Base-by-base conservation (phyloP, 2,113 vertebrate species). In the Salminus brasiliensis region DNA sequence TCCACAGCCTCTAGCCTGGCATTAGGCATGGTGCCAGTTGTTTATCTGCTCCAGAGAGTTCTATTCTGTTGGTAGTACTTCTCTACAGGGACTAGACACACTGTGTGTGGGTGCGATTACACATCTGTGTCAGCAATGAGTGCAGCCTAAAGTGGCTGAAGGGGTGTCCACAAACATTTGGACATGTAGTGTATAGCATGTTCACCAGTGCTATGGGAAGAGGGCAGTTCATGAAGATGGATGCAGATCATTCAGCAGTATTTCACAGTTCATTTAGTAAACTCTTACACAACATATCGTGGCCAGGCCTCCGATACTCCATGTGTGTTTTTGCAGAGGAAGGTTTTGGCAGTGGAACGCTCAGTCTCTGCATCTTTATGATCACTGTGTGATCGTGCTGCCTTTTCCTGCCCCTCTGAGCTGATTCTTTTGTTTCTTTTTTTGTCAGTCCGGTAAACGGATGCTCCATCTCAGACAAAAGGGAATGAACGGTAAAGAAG, bases 271-370 rank as follows among this genome's bases (percentile, higher is more conserved):
- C 9, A 63, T 63, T n/a, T n/a, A n/a, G n/a, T n/a, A n/a, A n/a
- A n/a, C n/a, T n/a, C n/a, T n/a, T n/a, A n/a, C n/a, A n/a, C n/a
- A n/a, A n/a, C n/a, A n/a, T n/a, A n/a, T n/a, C n/a, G n/a, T n/a
- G n/a, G n/a, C n/a, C n/a, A n/a, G n/a, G n/a, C n/a, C n/a, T n/a
- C n/a, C n/a, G n/a, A n/a, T n/a, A n/a, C n/a, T n/a, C n/a, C 68
- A 90, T 88, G 89, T 90, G 86, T 92, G 91, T 92, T 91, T 89
- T 92, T 92, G 90, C 93, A n/a, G n/a, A n/a, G n/a, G n/a, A n/a
- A n/a, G n/a, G n/a, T n/a, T n/a, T n/a, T n/a, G n/a, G n/a, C n/a
- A n/a, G n/a, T n/a, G n/a, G n/a, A n/a, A n/a, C n/a, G n/a, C 21
- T 13, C 43, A 18, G 55, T 73, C 72, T 83, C n/a, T 36, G 16